Conservation (phyloP, 2,113 vertebrate species). For the Cheilinus undulatus region DNA sequence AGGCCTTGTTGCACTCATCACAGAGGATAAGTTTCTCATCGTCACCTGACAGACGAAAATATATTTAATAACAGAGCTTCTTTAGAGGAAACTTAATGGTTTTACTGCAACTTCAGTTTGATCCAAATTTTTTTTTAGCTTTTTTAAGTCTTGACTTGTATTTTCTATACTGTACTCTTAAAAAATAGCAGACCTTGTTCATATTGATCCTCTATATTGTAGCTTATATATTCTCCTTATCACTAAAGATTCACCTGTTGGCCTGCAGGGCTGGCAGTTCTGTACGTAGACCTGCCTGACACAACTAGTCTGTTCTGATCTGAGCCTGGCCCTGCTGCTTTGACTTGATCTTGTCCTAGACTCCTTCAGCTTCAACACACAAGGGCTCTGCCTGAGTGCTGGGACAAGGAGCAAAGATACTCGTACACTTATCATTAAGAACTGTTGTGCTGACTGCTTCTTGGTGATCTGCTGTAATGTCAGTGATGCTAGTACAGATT, state of each 20-base stretch:
- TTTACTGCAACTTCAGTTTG: not conserved
- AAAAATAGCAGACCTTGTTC: not conserved
- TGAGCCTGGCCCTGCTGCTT: constrained; percentile 41
- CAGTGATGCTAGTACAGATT: not conserved
- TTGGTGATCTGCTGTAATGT: not conserved
- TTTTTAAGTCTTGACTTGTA: not conserved
- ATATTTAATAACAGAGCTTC: not conserved
- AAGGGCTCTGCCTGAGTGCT: constrained; percentile 37
- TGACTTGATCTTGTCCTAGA: constrained; percentile 37
- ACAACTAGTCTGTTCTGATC: constrained; percentile 55
- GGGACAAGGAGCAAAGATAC: constrained; percentile 35
- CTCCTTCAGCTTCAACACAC: constrained; percentile 53
- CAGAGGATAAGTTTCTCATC: constrained; percentile 98
- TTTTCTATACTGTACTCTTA: not conserved
- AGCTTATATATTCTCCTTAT: constrained; percentile 4
- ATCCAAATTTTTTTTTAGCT: too few relatives aligned
- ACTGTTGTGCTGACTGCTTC: not conserved
- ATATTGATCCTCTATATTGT: not conserved
- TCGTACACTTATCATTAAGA: not conserved
- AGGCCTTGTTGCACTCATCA: constrained; percentile 98
- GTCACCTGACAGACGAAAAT: constrained; percentile 83
- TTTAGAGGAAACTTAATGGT: not conserved
- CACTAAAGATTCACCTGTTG: constrained; percentile 56
- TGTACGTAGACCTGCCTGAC: constrained; percentile 66
- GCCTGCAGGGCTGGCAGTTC: constrained; percentile 5